phyloP scores from a whole-genome alignment of 1,140 invertebrate genomes.

The Oreohelix idahoensis region DNA sequence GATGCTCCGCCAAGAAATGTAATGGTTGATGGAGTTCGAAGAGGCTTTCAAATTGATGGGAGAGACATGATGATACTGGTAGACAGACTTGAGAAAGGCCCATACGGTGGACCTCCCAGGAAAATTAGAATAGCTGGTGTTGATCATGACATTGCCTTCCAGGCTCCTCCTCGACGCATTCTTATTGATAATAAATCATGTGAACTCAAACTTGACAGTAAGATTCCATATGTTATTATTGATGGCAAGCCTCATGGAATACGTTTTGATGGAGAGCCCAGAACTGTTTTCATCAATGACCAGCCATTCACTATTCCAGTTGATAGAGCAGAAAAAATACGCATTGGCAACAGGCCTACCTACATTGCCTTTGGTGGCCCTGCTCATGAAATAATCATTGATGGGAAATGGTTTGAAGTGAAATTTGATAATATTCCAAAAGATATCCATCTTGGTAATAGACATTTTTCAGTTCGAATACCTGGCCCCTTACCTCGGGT shows the following conservation, averaged over 20 bases:
- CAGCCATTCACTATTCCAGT: slow-evolving; percentile 82
- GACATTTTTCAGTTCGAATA: slow-evolving; percentile 87
- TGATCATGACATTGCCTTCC: slow-evolving; percentile 66
- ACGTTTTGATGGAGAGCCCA: slow-evolving; percentile 90
- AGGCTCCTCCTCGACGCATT: slow-evolving; percentile 76
- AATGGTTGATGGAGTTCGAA: slow-evolving; percentile 53
- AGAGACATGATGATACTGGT: slow-evolving; percentile 66
- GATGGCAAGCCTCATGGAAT: slow-evolving; percentile 78
- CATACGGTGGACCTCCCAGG: slow-evolving; percentile 65
- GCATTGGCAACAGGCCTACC: slow-evolving; percentile 82
- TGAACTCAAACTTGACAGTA: slow-evolving; percentile 89
- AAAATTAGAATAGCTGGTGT: slow-evolving; percentile 59
- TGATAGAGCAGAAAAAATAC: slow-evolving; percentile 83
- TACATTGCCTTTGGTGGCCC: slow-evolving; percentile 91
- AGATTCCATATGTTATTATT: slow-evolving; percentile 86
- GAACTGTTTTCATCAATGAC: slow-evolving; percentile 91
- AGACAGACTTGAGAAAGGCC: slow-evolving; percentile 65
- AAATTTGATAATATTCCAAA: slow-evolving; percentile 67
- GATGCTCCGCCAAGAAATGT: slow-evolving; percentile 70
- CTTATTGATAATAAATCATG: slow-evolving; percentile 86
- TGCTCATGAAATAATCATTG: slow-evolving; percentile 85
- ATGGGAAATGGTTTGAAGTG: slow-evolving; percentile 77
- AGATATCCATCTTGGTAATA: slow-evolving; percentile 72
- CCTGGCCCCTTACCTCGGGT: slow-evolving; percentile 84
- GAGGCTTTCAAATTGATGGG: slow-evolving; percentile 67